Evolutionary conservation across 2,888 invertebrate species (phyloP).

Genomic region (Cacoxenus indagator): DNA sequence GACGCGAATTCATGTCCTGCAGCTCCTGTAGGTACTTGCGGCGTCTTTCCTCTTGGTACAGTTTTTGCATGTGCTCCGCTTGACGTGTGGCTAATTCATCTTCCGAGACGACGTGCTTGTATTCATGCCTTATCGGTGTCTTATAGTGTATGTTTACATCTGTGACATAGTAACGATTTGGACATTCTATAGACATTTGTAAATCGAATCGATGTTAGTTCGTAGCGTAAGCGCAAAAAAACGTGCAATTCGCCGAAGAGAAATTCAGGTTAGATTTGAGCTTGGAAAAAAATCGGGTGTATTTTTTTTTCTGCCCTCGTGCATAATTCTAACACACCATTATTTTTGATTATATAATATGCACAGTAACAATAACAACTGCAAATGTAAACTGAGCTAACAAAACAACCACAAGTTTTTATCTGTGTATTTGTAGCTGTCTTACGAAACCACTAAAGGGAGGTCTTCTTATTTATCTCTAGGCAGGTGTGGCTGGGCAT

Average conservation of each 20-base stretch:
- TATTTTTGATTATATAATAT: no score
- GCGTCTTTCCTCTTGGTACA: slow-evolving; percentile 90
- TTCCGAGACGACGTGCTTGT: slow-evolving; percentile 88
- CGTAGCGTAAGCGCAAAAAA: not conserved
- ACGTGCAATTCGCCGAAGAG: not conserved
- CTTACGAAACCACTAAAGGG: slow-evolving; percentile 46
- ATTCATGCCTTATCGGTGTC: slow-evolving; percentile 88
- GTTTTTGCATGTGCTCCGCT: slow-evolving; percentile 90
- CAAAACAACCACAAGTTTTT: slow-evolving; percentile 48
- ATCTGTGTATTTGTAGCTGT: slow-evolving; percentile 22
- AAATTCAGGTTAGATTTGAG: not conserved
- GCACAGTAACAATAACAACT: not conserved
- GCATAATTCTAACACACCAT: no score
- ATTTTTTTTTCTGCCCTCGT: not conserved
- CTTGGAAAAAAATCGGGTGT: not conserved
- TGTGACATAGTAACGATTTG: slow-evolving; percentile 90
- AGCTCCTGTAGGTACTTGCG: slow-evolving; percentile 94
- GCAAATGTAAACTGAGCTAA: slow-evolving; percentile 51
- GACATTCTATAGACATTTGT: slow-evolving; percentile 79
- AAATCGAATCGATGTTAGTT: no score
- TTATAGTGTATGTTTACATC: slow-evolving; percentile 96
- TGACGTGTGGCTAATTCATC: slow-evolving; percentile 89
- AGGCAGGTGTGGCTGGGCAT: not conserved
- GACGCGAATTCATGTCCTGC: slow-evolving; percentile 92
- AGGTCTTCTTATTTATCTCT: not conserved